Evolutionary conservation across 2,113 vertebrate species (phyloP).

Genomic region (Pionites leucogaster): DNA sequence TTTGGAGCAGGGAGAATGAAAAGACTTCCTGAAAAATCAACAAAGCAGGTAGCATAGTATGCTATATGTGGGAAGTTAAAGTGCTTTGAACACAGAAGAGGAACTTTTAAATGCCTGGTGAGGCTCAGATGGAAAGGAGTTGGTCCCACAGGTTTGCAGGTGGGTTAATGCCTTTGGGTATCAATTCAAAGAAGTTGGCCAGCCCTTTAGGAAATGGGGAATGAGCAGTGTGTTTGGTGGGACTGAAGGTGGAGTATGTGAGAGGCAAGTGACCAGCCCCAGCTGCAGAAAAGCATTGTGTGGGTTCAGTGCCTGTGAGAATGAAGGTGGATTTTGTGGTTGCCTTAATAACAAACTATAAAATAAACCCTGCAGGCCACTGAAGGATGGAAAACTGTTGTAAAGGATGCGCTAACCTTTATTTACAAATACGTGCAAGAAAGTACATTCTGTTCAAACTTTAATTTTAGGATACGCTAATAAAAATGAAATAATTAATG

Average conservation of each 20-base stretch:
- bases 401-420: not conserved
- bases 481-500: not conserved
- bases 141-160: not conserved
- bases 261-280: not conserved
- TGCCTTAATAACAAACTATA: not conserved
- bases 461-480: not conserved
- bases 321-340: not conserved
- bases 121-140: not conserved
- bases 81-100: not conserved
- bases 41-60: not conserved
- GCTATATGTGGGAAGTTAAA: not conserved
- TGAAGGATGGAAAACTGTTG: not conserved
- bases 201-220: not conserved
- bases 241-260: fast-evolving
- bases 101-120: not conserved
- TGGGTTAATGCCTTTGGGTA: not conserved
- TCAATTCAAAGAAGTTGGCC: not conserved
- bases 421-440: not conserved
- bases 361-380: not conserved
- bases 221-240: not conserved
- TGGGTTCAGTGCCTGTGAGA: not conserved
- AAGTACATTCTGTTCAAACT: not conserved
- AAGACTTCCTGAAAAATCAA: not conserved
- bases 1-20: not conserved
- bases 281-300: not conserved